Evolutionary conservation across 2,888 invertebrate species (phyloP).

Genomic region (Carabus problematicus): DNA sequence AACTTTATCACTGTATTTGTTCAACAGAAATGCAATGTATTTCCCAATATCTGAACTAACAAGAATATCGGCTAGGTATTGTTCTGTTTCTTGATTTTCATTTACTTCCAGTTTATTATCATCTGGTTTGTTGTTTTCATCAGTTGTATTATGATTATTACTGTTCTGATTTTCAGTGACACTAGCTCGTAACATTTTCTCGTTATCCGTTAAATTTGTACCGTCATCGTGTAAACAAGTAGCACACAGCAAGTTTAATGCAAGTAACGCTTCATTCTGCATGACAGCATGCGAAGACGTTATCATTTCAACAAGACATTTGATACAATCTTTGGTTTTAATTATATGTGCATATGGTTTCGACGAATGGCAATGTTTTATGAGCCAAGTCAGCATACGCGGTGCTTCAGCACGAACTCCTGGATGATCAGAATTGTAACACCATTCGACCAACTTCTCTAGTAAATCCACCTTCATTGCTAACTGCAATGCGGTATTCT

Average conservation of each 20-base stretch:
- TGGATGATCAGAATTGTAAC: conserved; percentile 77
- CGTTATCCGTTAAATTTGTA: not conserved
- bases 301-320: conserved; percentile 82
- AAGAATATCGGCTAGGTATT: conserved; percentile 47
- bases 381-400: conserved; percentile 79
- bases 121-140: not conserved
- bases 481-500: conserved; percentile 73
- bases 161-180: not conserved
- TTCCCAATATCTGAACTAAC: conserved; percentile 54
- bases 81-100: conserved; percentile 9
- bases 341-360: conserved; percentile 56
- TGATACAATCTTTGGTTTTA: conserved; percentile 72
- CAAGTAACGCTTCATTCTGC: conserved; percentile 83
- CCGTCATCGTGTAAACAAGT: conserved; percentile 50
- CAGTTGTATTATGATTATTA: not conserved
- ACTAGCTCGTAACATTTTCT: not conserved
- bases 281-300: conserved; percentile 84
- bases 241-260: conserved; percentile 69
- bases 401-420: conserved; percentile 86
- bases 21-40: conserved; percentile 53
- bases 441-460: conserved; percentile 76
- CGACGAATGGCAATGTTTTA: conserved; percentile 70
- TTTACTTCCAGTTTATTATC: conserved; percentile 1
- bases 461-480: conserved; percentile 70
- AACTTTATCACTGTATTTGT: conserved; percentile 55